These are phyloP conservation scores for Solea solea DNA, from an alignment of 2,113 vertebrate genomes.

Conservation along the genomic window DNA sequence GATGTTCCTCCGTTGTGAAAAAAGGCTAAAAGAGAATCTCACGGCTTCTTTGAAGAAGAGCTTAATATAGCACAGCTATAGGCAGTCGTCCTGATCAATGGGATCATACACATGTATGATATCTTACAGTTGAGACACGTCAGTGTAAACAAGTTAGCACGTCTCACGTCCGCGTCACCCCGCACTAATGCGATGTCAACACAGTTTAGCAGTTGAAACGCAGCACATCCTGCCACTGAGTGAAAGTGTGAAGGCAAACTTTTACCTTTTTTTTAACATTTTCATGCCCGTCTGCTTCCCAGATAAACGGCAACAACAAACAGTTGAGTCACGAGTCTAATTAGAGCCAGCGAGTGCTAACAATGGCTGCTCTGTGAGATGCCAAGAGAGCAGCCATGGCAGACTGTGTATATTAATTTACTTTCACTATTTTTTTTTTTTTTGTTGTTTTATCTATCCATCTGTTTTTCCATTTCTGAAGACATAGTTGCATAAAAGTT, in stretches of 20 bases:
- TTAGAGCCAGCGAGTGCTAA: conserved; percentile 66
- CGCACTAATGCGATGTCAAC: conserved; percentile 3
- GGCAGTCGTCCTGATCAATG: not conserved
- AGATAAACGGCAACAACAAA: conserved; percentile 61
- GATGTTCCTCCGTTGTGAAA: no score
- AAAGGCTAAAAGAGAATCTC: no score
- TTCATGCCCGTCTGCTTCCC: conserved; percentile 72
- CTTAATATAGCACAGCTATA: not conserved
- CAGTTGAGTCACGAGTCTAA: conserved; percentile 68
- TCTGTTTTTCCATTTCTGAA: conserved; percentile 1
- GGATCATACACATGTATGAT: not conserved
- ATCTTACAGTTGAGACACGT: not conserved
- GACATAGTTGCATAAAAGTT: not conserved
- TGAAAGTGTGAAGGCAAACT: conserved; percentile 23
- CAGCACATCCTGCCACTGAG: conserved; percentile 9
- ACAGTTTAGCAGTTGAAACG: conserved; percentile 18
- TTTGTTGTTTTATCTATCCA: conserved; percentile 3
- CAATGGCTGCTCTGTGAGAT: conserved; percentile 46
- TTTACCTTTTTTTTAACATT: conserved; percentile 36
- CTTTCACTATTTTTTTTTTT: conserved; percentile 7
- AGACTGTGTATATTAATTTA: conserved; percentile 15
- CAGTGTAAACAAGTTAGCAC: no score
- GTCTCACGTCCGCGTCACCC: not conserved
- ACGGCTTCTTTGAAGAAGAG: not conserved
- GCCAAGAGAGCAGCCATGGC: conserved; percentile 41